Conservation (phyloP, 2,113 vertebrate species). For the Chionomys nivalis region DNA sequence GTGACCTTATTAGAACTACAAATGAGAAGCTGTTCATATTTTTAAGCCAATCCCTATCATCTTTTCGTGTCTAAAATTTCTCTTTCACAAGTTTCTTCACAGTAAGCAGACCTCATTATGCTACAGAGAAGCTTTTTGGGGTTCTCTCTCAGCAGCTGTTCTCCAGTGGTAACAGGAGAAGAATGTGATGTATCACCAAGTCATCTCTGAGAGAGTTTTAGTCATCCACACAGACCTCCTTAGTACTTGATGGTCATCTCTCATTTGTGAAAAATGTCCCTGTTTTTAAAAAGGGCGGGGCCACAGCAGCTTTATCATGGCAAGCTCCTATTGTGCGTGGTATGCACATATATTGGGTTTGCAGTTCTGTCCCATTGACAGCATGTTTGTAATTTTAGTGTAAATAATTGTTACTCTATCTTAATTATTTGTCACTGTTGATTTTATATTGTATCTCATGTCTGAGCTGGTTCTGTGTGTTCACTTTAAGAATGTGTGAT, state of each 20-base stretch:
- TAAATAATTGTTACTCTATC: neutral
- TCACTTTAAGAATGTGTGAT: constrained; percentile 8
- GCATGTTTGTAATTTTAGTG: constrained; percentile 1
- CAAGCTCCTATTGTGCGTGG: neutral
- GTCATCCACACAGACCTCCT: constrained; percentile 14
- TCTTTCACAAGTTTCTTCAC: constrained; percentile 42
- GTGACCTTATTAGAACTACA: constrained; percentile 44
- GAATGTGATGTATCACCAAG: constrained; percentile 32
- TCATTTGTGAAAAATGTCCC: constrained; percentile 57
- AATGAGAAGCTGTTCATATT: neutral
- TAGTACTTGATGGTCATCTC: neutral
- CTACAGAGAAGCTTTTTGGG: constrained; percentile 31
- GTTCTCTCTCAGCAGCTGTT: constrained; percentile 63
- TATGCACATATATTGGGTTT: neutral
- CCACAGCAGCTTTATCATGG: neutral
- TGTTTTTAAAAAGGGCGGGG: constrained; percentile 33
- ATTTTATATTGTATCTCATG: neutral
- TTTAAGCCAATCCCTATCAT: constrained; percentile 24
- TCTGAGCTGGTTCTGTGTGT: neutral
- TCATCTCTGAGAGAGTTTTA: constrained; percentile 38
- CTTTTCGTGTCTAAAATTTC: neutral
- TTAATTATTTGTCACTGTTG: neutral
- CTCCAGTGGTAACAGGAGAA: constrained; percentile 57
- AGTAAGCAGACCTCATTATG: constrained; percentile 8
- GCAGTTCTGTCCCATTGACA: neutral